Evolutionary conservation across 2,113 vertebrate species (phyloP).

Genomic region (Stegostoma tigrinum): DNA sequence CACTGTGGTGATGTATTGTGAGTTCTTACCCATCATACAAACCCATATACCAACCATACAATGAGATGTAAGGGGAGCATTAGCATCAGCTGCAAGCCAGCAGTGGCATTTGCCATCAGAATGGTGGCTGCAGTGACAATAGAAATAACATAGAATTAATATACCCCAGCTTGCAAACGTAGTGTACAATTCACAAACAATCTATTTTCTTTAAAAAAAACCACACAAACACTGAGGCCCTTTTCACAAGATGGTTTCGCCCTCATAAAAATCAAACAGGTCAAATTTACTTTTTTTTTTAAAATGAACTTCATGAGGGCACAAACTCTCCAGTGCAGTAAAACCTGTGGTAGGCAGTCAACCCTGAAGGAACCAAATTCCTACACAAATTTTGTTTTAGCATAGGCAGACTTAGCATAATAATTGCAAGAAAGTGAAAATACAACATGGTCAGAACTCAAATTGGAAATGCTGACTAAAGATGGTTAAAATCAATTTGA

Average conservation of each 20-base stretch:
- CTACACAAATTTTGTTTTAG: not conserved
- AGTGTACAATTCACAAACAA: conserved; percentile 32
- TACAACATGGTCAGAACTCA: not conserved
- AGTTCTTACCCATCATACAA: conserved; percentile 97
- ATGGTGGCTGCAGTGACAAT: conserved; percentile 99
- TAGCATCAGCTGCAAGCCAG: conserved; percentile 99
- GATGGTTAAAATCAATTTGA: not conserved
- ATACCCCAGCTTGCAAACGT: conserved; percentile 53
- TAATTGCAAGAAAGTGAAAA: not conserved
- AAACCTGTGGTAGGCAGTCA: conserved; percentile 8
- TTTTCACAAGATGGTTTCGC: conserved; percentile 23
- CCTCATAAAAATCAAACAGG: not conserved
- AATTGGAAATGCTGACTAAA: not conserved
- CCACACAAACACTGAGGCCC: conserved; percentile 9
- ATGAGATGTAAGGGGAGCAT: conserved; percentile 97
- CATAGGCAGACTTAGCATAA: not conserved
- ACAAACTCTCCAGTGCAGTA: not conserved
- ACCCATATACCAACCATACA: conserved; percentile 99
- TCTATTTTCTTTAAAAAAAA: not conserved
- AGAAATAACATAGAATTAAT: conserved; percentile 98
- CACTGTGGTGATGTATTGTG: conserved; percentile 43
- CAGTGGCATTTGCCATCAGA: conserved; percentile 93
- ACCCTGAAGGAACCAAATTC: not conserved
- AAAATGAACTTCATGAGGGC: not conserved
- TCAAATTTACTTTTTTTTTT: not conserved